Evolutionary conservation across 2,113 vertebrate species (phyloP), one percentile per base, ranked within the genome.

Genomic region (Campylomormyrus tamandua): DNA sequence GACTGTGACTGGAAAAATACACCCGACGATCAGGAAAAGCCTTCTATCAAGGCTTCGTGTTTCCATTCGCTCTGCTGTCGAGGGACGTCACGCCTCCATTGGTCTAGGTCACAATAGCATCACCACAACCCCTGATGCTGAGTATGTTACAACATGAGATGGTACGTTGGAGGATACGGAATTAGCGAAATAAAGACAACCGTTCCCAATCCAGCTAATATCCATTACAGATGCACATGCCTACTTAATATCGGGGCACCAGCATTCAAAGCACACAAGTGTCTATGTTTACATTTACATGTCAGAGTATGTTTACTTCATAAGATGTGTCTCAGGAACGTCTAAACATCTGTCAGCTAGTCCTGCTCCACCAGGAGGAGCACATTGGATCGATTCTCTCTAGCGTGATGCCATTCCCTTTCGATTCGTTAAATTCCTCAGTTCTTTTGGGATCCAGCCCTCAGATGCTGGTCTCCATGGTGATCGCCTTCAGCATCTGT

Each of bases 381-480:
- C 45, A 84, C 39, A 48, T 84, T 84, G 21, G 46, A 84, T 48
- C 39, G 39, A 46, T 83, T 83, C 24, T n/a, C 13, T 2, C 13
- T 21, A 66, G n/a, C 8, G 13, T 77, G 62, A 31, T 31, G 62
- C 17, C 17, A n/a, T 53, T 53, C n/a, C 85, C 31, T 13, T 46
- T 83, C 52, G 5, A 83, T 39, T 49, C 45, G 7, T n/a, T 21
- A 45, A 42, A 35, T 62, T 53, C 35, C 66, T 35, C 31, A 80
- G 27, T 19, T 89, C 39, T 84, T 50, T 53, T 19, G 17, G 89
- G 77, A 52, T 58, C 77, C 50, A 31, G 24, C 39, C 42, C 52
- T 84, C 31, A 27, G 49, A 31, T 84, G 77, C 80, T 85, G 80
- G 62, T 87, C 89, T 90, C 89, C 62, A 90, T 77, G 89, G 85